These are phyloP conservation scores for Blastobasis adustella DNA, from an alignment of 2,888 invertebrate species.

Conservation along the genomic window DNA sequence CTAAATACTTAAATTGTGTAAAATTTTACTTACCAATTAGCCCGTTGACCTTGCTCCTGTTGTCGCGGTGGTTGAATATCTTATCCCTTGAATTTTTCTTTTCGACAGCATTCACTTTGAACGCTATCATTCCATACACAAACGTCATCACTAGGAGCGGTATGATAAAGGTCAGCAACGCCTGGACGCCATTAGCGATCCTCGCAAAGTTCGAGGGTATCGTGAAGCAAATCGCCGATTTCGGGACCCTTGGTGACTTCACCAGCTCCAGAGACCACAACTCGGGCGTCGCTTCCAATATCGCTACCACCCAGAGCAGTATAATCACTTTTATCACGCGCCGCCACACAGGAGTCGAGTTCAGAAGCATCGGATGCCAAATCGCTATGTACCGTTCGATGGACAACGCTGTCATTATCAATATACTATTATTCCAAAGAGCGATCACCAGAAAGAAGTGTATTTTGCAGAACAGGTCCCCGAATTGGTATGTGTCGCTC, in stretches of 20 bases:
- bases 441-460: slow-evolving; percentile 36
- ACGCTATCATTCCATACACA: slow-evolving; percentile 42
- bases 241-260: slow-evolving; percentile 18
- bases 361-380: slow-evolving; percentile 37
- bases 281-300: slow-evolving; percentile 38
- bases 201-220: slow-evolving; percentile 28
- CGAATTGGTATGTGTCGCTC: slow-evolving; percentile 20
- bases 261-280: slow-evolving; percentile 34
- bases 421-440: slow-evolving; percentile 43
- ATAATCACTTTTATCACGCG: slow-evolving; percentile 39
- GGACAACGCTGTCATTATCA: slow-evolving; percentile 44
- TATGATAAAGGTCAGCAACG: slow-evolving; percentile 35
- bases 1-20: no score
- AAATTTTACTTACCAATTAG: slow-evolving; percentile 38
- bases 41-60: slow-evolving; percentile 44
- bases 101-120: slow-evolving; percentile 35
- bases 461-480: slow-evolving; percentile 32
- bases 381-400: slow-evolving; percentile 47
- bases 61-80: slow-evolving; percentile 40
- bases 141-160: slow-evolving; percentile 42
- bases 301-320: slow-evolving; percentile 36
- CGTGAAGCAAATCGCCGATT: slow-evolving; percentile 30
- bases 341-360: slow-evolving; percentile 29
- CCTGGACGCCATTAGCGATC: slow-evolving; percentile 35
- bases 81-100: slow-evolving; percentile 25